Conservation (phyloP, 2,113 vertebrate genomes). For the Dipodomys stephensi region DNA sequence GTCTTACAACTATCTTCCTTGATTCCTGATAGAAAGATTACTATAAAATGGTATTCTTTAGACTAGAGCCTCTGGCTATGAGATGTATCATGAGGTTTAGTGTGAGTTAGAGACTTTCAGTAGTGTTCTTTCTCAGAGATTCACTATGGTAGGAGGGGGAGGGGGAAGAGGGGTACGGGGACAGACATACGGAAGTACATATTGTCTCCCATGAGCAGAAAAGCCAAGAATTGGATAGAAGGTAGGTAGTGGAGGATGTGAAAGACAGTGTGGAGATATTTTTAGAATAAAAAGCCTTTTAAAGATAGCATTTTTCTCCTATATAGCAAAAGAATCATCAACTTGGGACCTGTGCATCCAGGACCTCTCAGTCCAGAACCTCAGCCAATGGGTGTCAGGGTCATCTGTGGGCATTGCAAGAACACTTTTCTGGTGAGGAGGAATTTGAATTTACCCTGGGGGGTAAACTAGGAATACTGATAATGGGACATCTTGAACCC, state of each 20-base stretch:
- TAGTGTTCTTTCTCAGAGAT: not conserved
- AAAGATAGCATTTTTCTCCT: not conserved
- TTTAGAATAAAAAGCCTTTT: not conserved
- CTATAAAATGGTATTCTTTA: not conserved
- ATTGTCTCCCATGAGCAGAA: too few species aligned
- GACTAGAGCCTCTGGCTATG: not conserved
- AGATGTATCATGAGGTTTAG: not conserved
- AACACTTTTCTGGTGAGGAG: slow-evolving; percentile 93
- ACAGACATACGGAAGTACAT: too few species aligned
- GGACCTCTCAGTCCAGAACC: slow-evolving; percentile 94
- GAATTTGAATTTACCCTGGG: not conserved
- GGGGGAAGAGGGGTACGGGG: too few species aligned
- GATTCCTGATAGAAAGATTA: slow-evolving; percentile 16
- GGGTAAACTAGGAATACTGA: not conserved
- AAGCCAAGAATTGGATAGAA: not conserved
- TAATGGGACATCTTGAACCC: not conserved
- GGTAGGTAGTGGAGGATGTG: not conserved
- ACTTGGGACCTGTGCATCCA: slow-evolving; percentile 94
- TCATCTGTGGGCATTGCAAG: slow-evolving; percentile 96
- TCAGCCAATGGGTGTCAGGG: slow-evolving; percentile 93
- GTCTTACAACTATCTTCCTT: not conserved
- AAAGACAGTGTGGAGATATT: not conserved
- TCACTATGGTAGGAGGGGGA: not conserved
- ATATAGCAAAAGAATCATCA: slow-evolving; percentile 95
- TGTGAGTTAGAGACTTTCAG: not conserved